phyloP scores from a whole-genome alignment of 2,113 vertebrate species.

The Oplegnathus fasciatus region DNA sequence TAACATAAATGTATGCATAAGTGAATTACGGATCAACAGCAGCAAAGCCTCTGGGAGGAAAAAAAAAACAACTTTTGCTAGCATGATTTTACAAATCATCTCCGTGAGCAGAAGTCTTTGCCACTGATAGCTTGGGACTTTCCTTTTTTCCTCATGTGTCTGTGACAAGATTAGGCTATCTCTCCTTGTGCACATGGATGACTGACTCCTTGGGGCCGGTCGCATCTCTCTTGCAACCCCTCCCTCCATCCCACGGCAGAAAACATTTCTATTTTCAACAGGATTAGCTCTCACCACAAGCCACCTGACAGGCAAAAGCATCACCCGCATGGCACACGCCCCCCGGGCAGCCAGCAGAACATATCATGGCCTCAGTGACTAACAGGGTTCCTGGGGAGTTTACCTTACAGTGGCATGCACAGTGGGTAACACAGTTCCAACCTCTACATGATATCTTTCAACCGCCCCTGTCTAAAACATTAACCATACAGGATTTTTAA shows the following conservation, averaged over 20 bases:
- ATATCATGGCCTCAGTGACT: constrained; percentile 57
- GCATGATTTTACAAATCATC: constrained; percentile 68
- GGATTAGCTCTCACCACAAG: constrained; percentile 77
- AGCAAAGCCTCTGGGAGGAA: constrained; percentile 6
- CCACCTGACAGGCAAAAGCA: constrained; percentile 73
- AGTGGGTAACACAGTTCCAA: constrained; percentile 23
- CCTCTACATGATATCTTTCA: constrained; percentile 24
- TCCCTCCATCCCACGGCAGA: constrained; percentile 52
- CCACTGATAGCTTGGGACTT: constrained; percentile 55
- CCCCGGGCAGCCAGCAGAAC: constrained; percentile 50
- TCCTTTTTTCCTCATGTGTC: constrained; percentile 43
- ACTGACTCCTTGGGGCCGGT: constrained; percentile 73
- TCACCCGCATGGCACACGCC: constrained; percentile 46
- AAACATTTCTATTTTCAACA: constrained; percentile 80
- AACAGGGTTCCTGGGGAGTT: constrained; percentile 62
- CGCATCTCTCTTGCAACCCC: constrained; percentile 52
- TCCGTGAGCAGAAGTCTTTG: constrained; percentile 60
- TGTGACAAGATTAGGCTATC: constrained; percentile 82
- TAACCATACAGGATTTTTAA: constrained; percentile 2
- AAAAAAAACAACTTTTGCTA: constrained; percentile 19
- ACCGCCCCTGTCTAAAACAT: constrained; percentile 8
- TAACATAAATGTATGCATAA: constrained; percentile 45
- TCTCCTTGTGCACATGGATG: constrained; percentile 80
- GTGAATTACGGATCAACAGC: constrained; percentile 33
- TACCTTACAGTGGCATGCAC: constrained; percentile 52